A percentile compares a stretch with the other conserved stretches of the same genome.
These are phyloP conservation scores for Fragum fragum DNA, from an alignment of 2,888 invertebrate genomes.

Conservation along the genomic window DNA sequence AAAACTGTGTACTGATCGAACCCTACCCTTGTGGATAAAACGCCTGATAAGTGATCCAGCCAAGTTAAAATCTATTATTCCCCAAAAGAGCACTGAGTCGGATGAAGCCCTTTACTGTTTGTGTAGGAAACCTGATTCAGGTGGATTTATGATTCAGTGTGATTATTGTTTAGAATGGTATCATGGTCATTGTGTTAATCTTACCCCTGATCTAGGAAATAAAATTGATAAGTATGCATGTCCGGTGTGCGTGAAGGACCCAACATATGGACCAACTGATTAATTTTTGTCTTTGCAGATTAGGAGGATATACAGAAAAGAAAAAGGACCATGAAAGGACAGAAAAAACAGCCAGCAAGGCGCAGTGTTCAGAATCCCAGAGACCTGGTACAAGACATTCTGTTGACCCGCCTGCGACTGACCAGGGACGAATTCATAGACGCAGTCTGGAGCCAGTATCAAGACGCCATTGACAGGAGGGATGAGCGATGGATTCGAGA, in stretches of 20 bases:
- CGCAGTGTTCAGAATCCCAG: neutral
- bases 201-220: slow-evolving; percentile 12
- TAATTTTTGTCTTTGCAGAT: slow-evolving; percentile 10
- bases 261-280: neutral
- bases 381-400: neutral
- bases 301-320: neutral
- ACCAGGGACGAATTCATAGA: neutral
- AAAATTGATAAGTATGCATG: slow-evolving; percentile 19
- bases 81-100: neutral
- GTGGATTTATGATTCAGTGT: slow-evolving; percentile 16
- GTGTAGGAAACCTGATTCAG: slow-evolving; percentile 4
- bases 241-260: slow-evolving; percentile 2
- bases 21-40: slow-evolving; percentile 42
- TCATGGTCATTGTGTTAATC: slow-evolving; percentile 20
- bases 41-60: neutral
- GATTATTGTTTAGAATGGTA: slow-evolving; percentile 18
- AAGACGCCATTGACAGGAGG: neutral
- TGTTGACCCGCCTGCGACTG: neutral
- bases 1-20: slow-evolving; percentile 43
- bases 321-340: neutral
- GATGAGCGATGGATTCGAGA: neutral
- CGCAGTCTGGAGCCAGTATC: neutral
- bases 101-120: neutral
- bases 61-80: neutral
- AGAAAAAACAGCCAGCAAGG: neutral